These are phyloP conservation scores for Catocala fraxini DNA, from an alignment of 2,888 invertebrate species.

Conservation along the genomic window DNA sequence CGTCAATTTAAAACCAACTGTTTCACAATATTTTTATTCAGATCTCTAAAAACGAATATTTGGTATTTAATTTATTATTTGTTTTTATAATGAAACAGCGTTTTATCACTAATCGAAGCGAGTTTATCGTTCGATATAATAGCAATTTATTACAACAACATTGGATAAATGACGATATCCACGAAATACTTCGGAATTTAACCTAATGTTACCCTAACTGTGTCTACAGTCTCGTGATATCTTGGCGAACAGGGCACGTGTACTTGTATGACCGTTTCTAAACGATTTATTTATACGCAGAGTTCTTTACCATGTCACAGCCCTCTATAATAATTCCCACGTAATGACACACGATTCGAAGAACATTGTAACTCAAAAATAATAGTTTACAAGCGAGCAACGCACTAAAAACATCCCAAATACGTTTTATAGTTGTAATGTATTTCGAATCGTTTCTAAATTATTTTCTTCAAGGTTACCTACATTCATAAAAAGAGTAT, in stretches of 20 bases:
- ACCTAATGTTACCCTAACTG: constrained; percentile 52
- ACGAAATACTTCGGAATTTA: constrained; percentile 56
- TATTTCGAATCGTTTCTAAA: too few species aligned
- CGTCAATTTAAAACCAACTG: constrained; percentile 4
- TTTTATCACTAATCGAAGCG: constrained; percentile 30
- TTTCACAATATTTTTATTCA: constrained; percentile 24
- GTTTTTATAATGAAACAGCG: constrained; percentile 22
- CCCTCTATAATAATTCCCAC: too few species aligned
- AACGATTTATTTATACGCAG: too few species aligned
- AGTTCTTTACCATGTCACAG: too few species aligned
- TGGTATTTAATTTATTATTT: constrained; percentile 18
- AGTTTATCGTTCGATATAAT: constrained; percentile 12
- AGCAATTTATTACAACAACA: constrained; percentile 15
- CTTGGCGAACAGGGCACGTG: background rate
- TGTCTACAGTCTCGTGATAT: constrained; percentile 54
- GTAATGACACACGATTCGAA: too few species aligned
- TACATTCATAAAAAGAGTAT: too few species aligned
- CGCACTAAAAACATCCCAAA: too few species aligned
- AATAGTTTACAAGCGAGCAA: too few species aligned
- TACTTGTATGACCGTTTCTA: constrained; percentile 14
- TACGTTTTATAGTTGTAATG: too few species aligned
- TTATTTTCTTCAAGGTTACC: too few species aligned
- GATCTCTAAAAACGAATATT: constrained; percentile 42
- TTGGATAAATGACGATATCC: constrained; percentile 33
- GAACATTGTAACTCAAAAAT: too few species aligned